phyloP scores from a whole-genome alignment of 2,113 vertebrate species.

The Podiceps cristatus region DNA sequence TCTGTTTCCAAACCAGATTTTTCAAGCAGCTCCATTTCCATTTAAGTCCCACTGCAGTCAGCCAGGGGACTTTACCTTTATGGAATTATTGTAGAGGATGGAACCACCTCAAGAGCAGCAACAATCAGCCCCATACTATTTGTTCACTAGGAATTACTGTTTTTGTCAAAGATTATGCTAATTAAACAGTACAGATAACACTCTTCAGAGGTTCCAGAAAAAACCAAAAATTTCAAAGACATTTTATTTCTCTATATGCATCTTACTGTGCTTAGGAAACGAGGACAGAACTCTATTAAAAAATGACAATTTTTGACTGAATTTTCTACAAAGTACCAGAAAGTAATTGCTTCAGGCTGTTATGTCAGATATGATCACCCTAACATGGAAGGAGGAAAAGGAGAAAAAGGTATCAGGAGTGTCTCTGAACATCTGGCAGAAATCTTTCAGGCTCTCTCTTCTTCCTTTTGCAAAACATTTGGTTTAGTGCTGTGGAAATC shows the following conservation, averaged over 20 bases:
- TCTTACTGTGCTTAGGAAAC: background rate
- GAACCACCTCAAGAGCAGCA: background rate
- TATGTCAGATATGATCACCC: background rate
- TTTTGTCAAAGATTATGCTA: background rate
- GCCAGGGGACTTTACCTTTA: background rate
- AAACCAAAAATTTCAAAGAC: background rate
- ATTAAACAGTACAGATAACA: background rate
- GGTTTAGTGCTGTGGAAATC: background rate
- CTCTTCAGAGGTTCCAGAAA: background rate
- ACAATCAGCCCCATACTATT: background rate
- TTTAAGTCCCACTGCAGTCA: background rate
- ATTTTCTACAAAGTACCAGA: background rate
- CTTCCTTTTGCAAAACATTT: background rate
- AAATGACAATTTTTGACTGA: background rate
- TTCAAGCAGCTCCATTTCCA: background rate
- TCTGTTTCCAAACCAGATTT: background rate
- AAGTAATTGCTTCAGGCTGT: background rate
- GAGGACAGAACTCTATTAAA: background rate
- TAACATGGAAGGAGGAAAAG: background rate
- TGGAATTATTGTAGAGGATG: background rate
- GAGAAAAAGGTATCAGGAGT: background rate
- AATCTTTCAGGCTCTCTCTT: background rate
- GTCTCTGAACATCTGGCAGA: background rate
- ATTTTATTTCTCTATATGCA: background rate
- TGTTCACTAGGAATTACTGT: background rate